Conservation (phyloP, 2,888 invertebrate species). For the Eumacrocentrus americanus region DNA sequence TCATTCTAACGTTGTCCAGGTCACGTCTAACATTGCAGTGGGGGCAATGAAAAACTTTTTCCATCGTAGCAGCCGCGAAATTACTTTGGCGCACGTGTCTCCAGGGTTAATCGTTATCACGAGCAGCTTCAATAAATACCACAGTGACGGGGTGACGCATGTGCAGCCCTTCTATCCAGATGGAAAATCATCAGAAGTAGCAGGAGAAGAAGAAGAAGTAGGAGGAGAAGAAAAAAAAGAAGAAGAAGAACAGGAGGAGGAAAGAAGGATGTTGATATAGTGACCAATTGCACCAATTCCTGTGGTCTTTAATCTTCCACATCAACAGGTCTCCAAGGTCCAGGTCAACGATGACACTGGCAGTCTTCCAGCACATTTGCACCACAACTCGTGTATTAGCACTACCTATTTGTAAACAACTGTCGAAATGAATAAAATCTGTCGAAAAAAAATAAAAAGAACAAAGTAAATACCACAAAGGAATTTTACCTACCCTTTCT, state of each 20-base stretch:
- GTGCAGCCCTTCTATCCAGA: too few species aligned
- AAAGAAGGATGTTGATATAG: neutral
- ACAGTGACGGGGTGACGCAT: conserved; percentile 32
- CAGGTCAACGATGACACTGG: conserved; percentile 18
- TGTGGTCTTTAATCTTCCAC: neutral
- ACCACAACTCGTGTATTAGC: neutral
- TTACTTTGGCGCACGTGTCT: conserved; percentile 3
- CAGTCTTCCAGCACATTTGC: conserved; percentile 9
- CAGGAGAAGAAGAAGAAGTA: neutral
- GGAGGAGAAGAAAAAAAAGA: conserved; percentile 17
- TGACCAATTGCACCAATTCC: neutral
- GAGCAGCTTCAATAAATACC: conserved; percentile 34
- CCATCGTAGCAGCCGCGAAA: neutral
- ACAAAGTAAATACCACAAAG: too few species aligned
- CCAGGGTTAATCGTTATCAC: conserved; percentile 37
- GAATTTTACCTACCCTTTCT: too few species aligned
- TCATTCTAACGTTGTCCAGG: too few species aligned
- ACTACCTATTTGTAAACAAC: too few species aligned
- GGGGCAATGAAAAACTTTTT: neutral
- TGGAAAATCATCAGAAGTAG: conserved; percentile 29
- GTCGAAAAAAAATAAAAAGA: too few species aligned
- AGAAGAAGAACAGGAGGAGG: neutral
- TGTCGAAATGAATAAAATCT: too few species aligned
- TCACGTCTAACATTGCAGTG: too few species aligned
- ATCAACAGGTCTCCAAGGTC: neutral